phyloP scores from a whole-genome alignment of 2,888 invertebrate genomes.

The Asteroscopus sphinx region DNA sequence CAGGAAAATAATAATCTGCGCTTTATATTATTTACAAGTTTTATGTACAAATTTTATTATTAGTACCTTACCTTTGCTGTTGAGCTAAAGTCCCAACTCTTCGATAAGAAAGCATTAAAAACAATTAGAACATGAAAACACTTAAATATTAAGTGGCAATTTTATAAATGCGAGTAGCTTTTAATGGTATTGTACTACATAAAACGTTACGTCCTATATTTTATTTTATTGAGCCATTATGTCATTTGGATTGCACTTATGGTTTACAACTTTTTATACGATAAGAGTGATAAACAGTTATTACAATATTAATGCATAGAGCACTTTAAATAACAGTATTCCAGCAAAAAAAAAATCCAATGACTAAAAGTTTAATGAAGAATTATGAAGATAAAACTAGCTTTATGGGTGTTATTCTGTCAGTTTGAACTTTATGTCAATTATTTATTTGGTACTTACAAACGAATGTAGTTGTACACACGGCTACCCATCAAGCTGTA shows the following conservation, averaged over 20 bases:
- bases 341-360: no score
- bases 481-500: no score
- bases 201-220: conserved; percentile 22
- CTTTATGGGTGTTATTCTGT: not conserved
- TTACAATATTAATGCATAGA: conserved; percentile 14
- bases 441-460: not conserved
- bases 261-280: conserved; percentile 12
- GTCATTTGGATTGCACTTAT: conserved; percentile 29
- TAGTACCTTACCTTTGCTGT: conserved; percentile 76
- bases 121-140: conserved; percentile 46
- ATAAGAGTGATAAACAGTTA: conserved; percentile 21
- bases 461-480: no score
- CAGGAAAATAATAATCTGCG: conserved; percentile 15
- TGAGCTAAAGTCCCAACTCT: conserved; percentile 73
- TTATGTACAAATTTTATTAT: conserved; percentile 39
- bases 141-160: conserved; percentile 4
- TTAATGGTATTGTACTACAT: conserved; percentile 16
- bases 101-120: conserved; percentile 75
- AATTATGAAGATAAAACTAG: not conserved
- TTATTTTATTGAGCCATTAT: conserved; percentile 24
- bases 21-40: conserved; percentile 23
- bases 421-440: not conserved
- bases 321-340: conserved; percentile 15
- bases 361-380: not conserved
- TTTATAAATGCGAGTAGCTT: conserved; percentile 28